These are phyloP conservation scores for Pelecanoides urinatrix DNA, from an alignment of 2,113 vertebrate genomes.

Conservation along the genomic window DNA sequence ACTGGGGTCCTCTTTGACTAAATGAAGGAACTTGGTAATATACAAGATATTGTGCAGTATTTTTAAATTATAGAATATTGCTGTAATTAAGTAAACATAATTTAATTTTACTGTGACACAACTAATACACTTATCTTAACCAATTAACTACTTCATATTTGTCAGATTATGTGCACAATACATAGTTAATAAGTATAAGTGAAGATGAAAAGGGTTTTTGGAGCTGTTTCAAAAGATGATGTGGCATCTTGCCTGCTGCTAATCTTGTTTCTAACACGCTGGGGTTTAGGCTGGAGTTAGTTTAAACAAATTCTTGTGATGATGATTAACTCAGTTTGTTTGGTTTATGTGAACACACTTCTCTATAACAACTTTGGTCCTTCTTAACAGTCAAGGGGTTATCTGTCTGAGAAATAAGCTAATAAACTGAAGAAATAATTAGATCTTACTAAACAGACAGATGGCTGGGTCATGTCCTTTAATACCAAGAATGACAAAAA, in stretches of 20 bases:
- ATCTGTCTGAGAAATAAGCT: constrained; percentile 4
- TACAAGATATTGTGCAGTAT: not conserved
- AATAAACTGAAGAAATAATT: constrained; percentile 39
- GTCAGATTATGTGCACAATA: not conserved
- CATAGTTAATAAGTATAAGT: not conserved
- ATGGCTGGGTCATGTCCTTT: not conserved
- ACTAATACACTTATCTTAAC: not conserved
- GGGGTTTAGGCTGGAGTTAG: not conserved
- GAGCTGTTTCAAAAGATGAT: not conserved
- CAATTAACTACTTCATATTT: not conserved
- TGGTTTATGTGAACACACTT: not conserved
- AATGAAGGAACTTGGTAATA: not conserved
- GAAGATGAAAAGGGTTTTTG: not conserved
- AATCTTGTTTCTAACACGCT: not conserved
- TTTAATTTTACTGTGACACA: not conserved
- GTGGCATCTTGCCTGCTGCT: not conserved
- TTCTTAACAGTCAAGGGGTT: not conserved
- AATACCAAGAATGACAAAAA: not conserved
- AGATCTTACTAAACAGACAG: not conserved
- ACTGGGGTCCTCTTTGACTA: not conserved
- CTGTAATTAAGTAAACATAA: not conserved
- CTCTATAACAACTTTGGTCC: not conserved
- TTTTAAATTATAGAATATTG: not conserved
- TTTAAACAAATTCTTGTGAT: constrained; percentile 2
- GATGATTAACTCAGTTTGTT: not conserved